Evolutionary conservation across 2,888 invertebrate species (phyloP).

Genomic region (Agrochola lota): DNA sequence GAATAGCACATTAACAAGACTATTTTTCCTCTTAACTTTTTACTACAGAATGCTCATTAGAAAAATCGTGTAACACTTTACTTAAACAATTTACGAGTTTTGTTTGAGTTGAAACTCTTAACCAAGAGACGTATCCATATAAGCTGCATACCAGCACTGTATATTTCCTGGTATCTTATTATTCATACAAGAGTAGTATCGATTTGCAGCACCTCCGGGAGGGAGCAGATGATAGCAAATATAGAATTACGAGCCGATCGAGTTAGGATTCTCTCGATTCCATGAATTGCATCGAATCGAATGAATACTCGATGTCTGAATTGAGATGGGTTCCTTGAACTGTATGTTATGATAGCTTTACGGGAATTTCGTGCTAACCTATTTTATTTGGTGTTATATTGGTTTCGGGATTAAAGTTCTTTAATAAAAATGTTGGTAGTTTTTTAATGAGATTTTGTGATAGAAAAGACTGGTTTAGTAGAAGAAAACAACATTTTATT

Average conservation of each 20-base stretch:
- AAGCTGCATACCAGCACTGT: background rate
- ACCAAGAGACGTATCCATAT: background rate
- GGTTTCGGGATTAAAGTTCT: background rate
- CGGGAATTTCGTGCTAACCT: background rate
- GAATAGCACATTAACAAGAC: background rate
- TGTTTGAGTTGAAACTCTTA: background rate
- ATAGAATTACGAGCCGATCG: conserved; percentile 45
- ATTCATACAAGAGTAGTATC: conserved; percentile 30
- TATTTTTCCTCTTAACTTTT: background rate
- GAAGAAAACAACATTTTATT: background rate
- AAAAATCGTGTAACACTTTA: background rate
- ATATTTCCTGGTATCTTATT: conserved; percentile 10
- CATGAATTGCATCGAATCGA: conserved; percentile 36
- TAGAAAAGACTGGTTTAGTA: background rate
- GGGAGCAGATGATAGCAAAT: conserved; percentile 27
- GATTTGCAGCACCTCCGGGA: conserved; percentile 33
- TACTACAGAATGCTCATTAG: no score
- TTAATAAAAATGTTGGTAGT: background rate
- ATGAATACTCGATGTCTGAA: conserved; percentile 44
- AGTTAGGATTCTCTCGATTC: conserved; percentile 35
- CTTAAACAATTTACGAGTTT: background rate
- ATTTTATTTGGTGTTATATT: conserved; percentile 3
- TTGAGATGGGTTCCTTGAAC: conserved; percentile 20
- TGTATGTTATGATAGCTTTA: background rate
- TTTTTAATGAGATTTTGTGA: background rate